Base-by-base conservation (phyloP, 1,140 invertebrate genomes). In the Xylocopa sonorina region DNA sequence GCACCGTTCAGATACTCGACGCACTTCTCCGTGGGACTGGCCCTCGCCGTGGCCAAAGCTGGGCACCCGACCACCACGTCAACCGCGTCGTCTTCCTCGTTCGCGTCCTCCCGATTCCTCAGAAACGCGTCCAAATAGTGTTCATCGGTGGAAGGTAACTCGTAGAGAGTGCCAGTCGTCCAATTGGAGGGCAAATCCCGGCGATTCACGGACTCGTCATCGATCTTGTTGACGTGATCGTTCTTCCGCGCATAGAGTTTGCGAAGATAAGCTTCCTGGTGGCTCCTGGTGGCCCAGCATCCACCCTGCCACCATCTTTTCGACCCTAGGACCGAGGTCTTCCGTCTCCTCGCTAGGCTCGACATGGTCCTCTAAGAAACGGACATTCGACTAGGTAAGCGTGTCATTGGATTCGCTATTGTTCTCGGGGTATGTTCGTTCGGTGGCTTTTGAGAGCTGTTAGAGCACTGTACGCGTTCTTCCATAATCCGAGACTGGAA, bases 21-120 rank as follows among this genome's bases (percentile, higher is more conserved):
- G 85, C 92, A 93, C 87, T 93, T 92, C 81, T 93, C 92, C 60
- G 92, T 92, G 3, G 92, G 91, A 75, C 92, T 92, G 7, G 92
- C 85, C 38, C 90, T 84, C 0, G 89, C 84, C 0, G 88, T 67
- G 18, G 90, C 88, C 10, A 93, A 32, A 4, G 84, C 81, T 57
- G 88, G 72, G 51, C 89, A 83, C 43, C 83, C 89, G n/a, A 76
- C 76, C 12, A 77, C 67, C 14, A 46, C 76, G 4, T 50, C 81
- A 18, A 75, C 76, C 32, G 58, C 73, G 32, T 57, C 85, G 9
- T 64, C 82, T 21, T 86, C 78, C 5, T 77, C 72, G 63, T 85
- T 77, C 51, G 75, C 63, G 4, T 81, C 80, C 0, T 72, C 72
- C 32, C 87, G 81, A 24, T 81, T 81, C 57, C 88, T 84, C 21